Conservation (phyloP, 2,888 invertebrate species). For the Melieria omissa region DNA sequence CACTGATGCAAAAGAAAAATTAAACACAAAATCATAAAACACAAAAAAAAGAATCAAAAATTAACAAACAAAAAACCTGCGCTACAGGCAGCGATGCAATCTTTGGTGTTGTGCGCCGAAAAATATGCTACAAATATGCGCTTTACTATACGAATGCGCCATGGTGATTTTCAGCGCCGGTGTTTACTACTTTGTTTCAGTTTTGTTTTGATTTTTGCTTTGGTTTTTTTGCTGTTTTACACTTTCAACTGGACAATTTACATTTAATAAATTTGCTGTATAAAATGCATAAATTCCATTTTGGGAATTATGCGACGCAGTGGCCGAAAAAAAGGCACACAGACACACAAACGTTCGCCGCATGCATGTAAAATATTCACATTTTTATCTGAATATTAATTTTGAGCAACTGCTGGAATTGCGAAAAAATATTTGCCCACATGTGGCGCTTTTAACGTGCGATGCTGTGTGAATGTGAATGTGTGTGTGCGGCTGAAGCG, state of each 20-base stretch:
- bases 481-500: too few species aligned
- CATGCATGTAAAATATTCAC: constrained; percentile 35
- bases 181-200: too few species aligned
- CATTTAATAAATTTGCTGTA: constrained; percentile 32
- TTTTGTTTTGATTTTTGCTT: not conserved
- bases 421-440: not conserved
- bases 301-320: constrained; percentile 33
- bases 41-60: too few species aligned
- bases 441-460: too few species aligned
- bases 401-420: constrained; percentile 32
- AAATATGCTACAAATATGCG: not conserved
- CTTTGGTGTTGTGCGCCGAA: not conserved
- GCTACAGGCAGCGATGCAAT: too few species aligned
- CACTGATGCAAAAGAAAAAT: too few species aligned
- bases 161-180: too few species aligned
- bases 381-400: constrained; percentile 39
- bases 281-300: constrained; percentile 35
- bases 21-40: too few species aligned
- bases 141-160: not conserved
- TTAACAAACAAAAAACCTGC: too few species aligned
- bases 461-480: too few species aligned
- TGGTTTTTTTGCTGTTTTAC: constrained; percentile 8
- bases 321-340: constrained; percentile 22
- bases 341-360: constrained; percentile 12
- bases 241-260: constrained; percentile 33